Base-by-base conservation (phyloP, 2,113 vertebrate species). In the Vulpes ferrilata region DNA sequence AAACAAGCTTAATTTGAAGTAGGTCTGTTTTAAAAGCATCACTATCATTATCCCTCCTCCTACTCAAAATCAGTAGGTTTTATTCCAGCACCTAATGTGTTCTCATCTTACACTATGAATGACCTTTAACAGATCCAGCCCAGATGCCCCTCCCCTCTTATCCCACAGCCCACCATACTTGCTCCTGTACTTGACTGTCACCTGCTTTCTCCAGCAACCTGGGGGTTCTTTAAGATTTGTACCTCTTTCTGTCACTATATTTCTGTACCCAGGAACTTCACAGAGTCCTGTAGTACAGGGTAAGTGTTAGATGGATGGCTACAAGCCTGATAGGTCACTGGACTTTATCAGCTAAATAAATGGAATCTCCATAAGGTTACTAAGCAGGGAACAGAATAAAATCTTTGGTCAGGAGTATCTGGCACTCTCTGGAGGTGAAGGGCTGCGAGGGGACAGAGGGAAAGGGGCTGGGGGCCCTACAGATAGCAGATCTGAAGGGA, bases 1-100 rank as follows among this genome's bases (percentile, higher is more conserved):
- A 92, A 88, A 32, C 51, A 95, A 94, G 59, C 6, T 88, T 95
- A 92, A 87, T 51, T 84, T 64, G 74, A 93, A 69, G 35, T n/a
- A 67, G 48, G 15, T 71, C 30, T 94, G 7, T 88, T 65, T 48
- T 60, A 78, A 81, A 95, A 43, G 7, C 11, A 60, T 90, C 30
- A 59, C 43, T 48, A 62, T 38, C 79, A 53, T 73, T 90, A 90
- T 88, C 59, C 51, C n/a, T 86, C 87, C 62, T 89, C 69, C 60
- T 12, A 62, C 57, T 48, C 48, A 90, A 83, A 88, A 32, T 27
- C 5, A 0, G n/a, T 30, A 60, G 78, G 2, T 67, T 87, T 93
- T 67, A 93, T 74, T 62, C 81, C 76, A 88, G 62, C n/a, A 92
- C n/a, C 32, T 62, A 25, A 30, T 38, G 22, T 55, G 17, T 38